These are phyloP conservation scores for Drosophila persimilis DNA, from an alignment of 1,140 invertebrate species.

Conservation along the genomic window DNA sequence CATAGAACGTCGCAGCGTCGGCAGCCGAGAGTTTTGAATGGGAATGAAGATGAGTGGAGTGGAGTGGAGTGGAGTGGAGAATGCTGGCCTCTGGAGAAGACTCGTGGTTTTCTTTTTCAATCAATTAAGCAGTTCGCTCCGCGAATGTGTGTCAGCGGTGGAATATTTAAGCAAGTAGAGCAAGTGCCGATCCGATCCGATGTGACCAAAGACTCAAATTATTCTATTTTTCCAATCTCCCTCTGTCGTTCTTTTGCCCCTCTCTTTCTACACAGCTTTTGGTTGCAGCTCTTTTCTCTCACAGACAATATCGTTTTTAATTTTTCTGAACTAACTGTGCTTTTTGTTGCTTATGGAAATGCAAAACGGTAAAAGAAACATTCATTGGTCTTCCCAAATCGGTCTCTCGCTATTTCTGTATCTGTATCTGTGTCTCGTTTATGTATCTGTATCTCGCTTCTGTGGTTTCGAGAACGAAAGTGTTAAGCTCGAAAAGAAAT, in stretches of 20 bases:
- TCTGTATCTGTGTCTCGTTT: neutral
- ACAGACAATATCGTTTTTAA: conserved; percentile 49
- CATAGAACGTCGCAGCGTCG: conserved; percentile 49
- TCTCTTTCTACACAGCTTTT: neutral
- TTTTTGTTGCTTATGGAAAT: conserved; percentile 71
- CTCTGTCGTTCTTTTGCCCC: neutral
- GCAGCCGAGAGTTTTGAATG: conserved; percentile 58
- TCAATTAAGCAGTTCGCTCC: conserved; percentile 67
- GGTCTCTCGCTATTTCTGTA: neutral
- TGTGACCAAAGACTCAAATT: conserved; percentile 15
- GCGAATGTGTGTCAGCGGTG: conserved; percentile 68
- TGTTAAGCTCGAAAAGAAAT: conserved; percentile 45
- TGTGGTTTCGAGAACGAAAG: conserved; percentile 73
- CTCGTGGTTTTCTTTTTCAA: conserved; percentile 65
- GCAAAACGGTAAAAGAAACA: conserved; percentile 71
- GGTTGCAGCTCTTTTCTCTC: neutral
- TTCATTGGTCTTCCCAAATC: conserved; percentile 13
- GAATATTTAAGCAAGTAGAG: conserved; percentile 62
- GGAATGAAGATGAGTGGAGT: conserved; percentile 49
- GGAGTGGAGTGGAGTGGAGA: conserved; percentile 2
- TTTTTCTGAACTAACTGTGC: conserved; percentile 62
- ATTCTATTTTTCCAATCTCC: conserved; percentile 2
- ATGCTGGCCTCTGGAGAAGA: conserved; percentile 11
- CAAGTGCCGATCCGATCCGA: conserved; percentile 54
- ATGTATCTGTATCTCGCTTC: conserved; percentile 17